Percentiles rank a stretch among this genome's conserved stretches.
Evolutionary conservation across 2,888 invertebrate genomes (phyloP).

Genomic region (Holacanthella duospinosa): DNA sequence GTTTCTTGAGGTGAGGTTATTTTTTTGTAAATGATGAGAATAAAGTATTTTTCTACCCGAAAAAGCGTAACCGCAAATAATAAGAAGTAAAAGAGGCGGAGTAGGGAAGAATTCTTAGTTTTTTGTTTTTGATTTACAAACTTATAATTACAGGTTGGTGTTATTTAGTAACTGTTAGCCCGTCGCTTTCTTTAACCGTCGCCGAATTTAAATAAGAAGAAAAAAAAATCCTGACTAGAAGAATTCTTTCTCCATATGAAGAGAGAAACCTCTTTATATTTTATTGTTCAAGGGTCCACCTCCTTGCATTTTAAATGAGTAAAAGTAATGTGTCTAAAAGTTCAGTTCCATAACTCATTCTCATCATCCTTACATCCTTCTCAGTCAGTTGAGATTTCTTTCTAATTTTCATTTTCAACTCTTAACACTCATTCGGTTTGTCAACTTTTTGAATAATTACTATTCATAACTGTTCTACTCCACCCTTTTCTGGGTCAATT

Average conservation of each 20-base stretch:
- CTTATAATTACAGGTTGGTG: slow-evolving; percentile 37
- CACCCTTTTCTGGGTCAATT: slow-evolving; percentile 1
- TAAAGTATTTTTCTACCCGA: not conserved
- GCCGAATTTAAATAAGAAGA: slow-evolving; percentile 22
- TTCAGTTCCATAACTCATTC: not conserved
- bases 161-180: slow-evolving; percentile 1
- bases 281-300: slow-evolving; percentile 14
- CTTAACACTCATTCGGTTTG: slow-evolving; percentile 14
- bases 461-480: slow-evolving; percentile 15
- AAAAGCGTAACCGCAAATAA: not conserved
- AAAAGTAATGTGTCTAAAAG: not conserved
- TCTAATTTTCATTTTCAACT: not conserved
- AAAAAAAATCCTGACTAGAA: slow-evolving; percentile 2
- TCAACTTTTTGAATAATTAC: slow-evolving; percentile 20
- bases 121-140: slow-evolving; percentile 37
- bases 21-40: slow-evolving; percentile 6
- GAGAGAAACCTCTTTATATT: not conserved
- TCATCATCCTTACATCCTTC: not conserved
- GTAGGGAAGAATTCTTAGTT: slow-evolving; percentile 2
- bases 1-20: not conserved
- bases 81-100: slow-evolving; percentile 4
- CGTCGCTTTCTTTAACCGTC: slow-evolving; percentile 4
- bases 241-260: not conserved
- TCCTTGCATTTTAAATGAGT: slow-evolving; percentile 23
- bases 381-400: not conserved